Evolutionary conservation across 2,113 vertebrate species (phyloP), one percentile per base, ranked within the genome.

Genomic region (Alethe castanea): DNA sequence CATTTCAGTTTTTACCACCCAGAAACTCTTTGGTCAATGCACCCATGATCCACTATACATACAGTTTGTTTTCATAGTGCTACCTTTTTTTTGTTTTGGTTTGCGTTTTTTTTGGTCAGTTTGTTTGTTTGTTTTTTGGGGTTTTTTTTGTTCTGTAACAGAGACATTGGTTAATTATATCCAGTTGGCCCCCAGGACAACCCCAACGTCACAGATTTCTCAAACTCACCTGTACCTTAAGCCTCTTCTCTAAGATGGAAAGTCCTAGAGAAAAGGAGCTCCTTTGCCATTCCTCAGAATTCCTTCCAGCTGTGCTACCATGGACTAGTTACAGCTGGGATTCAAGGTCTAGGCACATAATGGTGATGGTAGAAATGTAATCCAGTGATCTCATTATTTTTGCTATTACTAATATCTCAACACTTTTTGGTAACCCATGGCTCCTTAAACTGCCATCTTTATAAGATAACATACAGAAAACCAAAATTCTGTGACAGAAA

Each of bases 391-490:
- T 40, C 35, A 16, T 77, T 73, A 33, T 31, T 81, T 81, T 20
- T 19, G 12, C 26, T 52, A 38, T 74, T 72, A 59, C 22, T 31
- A 62, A 9, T 62, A 69, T 19, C 73, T 59, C 52, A 31, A 8
- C 11, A 24, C 14, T 56, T 66, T 66, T 25, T 42, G n/a, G 56
- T 36, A 78, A 87, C 22, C 10, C 33, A 57, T 2, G 8, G 38
- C 65, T 87, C 44, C 83, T 67, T 60, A 64, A 89, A 66, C 11
- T 26, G 52, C 25, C 7, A 23, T 56, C 47, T 59, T 53, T 26
- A 33, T 14, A 42, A 76, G 1, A 6, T 1, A 0, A 82, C 3
- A 12, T 35, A 45, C 0, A 86, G 71, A 33, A 86, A 67, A 8
- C 16, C 28, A 9, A 79, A 88, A 80, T 71, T 20, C 9, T 47